These are phyloP conservation scores for Danio kyathit DNA, from an alignment of 2,797 vertebrate species.

Conservation along the genomic window DNA sequence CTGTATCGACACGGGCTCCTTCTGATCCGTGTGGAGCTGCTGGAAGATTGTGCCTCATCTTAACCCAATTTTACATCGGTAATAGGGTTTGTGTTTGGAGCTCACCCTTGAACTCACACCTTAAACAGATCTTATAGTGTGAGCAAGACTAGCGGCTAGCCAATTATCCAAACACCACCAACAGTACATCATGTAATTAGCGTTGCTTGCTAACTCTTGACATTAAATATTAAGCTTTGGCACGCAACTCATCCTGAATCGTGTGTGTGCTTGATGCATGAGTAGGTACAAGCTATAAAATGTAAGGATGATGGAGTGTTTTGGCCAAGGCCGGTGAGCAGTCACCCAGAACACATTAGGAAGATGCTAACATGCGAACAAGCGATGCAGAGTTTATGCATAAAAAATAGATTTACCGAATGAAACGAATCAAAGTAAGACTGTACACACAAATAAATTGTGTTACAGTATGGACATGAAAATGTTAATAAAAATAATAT, in stretches of 20 bases:
- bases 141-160: constrained; percentile 37
- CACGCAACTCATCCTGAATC: no score
- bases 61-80: constrained; percentile 40
- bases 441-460: no score
- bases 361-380: no score
- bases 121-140: constrained; percentile 37
- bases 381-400: no score
- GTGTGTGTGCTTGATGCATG: background rate
- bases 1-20: constrained; percentile 31
- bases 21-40: constrained; percentile 37
- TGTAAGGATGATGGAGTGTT: background rate
- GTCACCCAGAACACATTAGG: background rate
- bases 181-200: constrained; percentile 5
- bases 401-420: no score
- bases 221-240: background rate
- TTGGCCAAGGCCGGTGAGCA: background rate
- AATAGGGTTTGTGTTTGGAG: constrained; percentile 43
- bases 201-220: background rate
- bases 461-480: no score
- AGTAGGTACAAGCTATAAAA: background rate
- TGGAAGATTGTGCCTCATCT: constrained; percentile 5
- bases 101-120: constrained; percentile 40
- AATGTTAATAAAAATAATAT: no score
- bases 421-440: no score
- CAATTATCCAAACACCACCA: constrained; percentile 16